phyloP scores from a whole-genome alignment of 2,113 vertebrate species.

The Cynopterus brachyotis region DNA sequence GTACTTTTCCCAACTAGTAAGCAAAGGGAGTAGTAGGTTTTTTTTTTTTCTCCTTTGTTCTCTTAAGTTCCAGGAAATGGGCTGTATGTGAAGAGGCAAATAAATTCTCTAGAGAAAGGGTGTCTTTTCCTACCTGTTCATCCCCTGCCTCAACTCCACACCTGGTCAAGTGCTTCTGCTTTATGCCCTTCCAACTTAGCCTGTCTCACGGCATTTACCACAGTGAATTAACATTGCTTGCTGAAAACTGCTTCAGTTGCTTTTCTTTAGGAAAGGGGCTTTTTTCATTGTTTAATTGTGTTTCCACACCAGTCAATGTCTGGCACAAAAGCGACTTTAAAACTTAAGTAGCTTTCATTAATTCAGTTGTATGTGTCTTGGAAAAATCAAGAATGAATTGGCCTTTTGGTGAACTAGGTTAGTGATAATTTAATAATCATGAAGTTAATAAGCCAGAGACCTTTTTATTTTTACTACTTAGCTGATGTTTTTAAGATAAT shows the following conservation, averaged over 20 bases:
- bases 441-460: not conserved
- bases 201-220: not conserved
- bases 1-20: not conserved
- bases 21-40: not conserved
- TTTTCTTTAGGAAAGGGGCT: not conserved
- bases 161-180: not conserved
- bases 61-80: conserved; percentile 33
- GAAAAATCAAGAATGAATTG: conserved; percentile 40
- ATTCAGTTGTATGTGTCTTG: not conserved
- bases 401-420: conserved; percentile 12
- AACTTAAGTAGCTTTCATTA: conserved; percentile 36
- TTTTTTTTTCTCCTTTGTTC: not conserved
- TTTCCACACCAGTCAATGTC: not conserved
- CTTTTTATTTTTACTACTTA: not conserved
- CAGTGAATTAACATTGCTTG: not conserved
- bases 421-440: conserved; percentile 32
- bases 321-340: conserved; percentile 18
- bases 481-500: not conserved
- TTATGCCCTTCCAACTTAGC: not conserved
- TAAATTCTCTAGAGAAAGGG: not conserved
- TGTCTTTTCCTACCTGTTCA: not conserved
- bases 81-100: not conserved
- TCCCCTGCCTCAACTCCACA: not conserved
- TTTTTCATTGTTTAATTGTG: conserved; percentile 21
- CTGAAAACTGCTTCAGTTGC: not conserved